phyloP scores from a whole-genome alignment of 2,113 vertebrate species.

The Onychostoma macrolepis region DNA sequence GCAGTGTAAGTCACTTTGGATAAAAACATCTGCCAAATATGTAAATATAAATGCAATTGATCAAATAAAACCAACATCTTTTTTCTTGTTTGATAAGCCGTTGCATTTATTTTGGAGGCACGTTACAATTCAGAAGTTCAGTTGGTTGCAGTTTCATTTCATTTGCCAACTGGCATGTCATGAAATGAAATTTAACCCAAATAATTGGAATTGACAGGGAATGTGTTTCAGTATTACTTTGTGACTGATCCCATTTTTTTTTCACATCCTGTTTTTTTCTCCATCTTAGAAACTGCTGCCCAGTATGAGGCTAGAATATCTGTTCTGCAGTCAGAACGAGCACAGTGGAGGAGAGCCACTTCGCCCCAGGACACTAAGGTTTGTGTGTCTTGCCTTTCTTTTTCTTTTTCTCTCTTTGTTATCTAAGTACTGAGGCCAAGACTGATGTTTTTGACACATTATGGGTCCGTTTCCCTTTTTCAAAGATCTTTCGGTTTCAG shows the following conservation, averaged over 20 bases:
- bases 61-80: background rate
- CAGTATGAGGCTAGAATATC: conserved; percentile 79
- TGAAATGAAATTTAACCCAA: background rate
- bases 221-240: background rate
- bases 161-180: background rate
- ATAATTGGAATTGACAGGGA: background rate
- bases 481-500: background rate
- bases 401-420: too few species aligned
- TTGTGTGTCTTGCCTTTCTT: background rate
- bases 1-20: background rate
- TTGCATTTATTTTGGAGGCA: background rate
- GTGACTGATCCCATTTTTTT: background rate
- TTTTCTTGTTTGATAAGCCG: background rate
- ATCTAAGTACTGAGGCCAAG: background rate
- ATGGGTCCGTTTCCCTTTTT: background rate
- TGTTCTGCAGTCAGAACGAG: conserved; percentile 70
- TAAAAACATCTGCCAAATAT: background rate
- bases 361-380: conserved; percentile 64
- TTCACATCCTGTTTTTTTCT: background rate
- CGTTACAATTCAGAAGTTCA: background rate
- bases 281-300: conserved; percentile 72
- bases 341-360: conserved; percentile 70
- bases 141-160: background rate
- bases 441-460: background rate
- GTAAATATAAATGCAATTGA: background rate